Percentiles rank a stretch among this genome's conserved stretches.
Conservation (phyloP, 1,140 invertebrate genomes). For the Spodoptera frugiperda region DNA sequence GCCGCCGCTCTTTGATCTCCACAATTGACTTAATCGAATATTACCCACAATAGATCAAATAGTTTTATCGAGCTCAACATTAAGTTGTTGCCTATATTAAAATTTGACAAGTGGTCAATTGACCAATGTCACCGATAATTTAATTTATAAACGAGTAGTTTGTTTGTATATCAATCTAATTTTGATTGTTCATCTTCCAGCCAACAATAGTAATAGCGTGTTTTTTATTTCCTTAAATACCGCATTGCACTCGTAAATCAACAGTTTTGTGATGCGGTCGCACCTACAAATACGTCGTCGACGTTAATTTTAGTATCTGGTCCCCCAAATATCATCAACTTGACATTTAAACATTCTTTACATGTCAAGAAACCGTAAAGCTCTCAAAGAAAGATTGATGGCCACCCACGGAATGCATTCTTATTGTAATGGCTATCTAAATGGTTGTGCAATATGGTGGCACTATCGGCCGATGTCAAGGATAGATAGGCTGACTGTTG, state of each 20-base stretch:
- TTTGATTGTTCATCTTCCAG: neutral
- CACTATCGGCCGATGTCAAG: conserved; percentile 74
- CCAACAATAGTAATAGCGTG: neutral
- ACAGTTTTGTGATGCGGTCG: conserved; percentile 5
- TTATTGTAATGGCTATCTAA: conserved; percentile 77
- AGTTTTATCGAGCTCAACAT: conserved; percentile 55
- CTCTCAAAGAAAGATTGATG: conserved; percentile 57
- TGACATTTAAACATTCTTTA: conserved; percentile 48
- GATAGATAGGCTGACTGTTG: conserved; percentile 69
- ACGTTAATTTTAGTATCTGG: conserved; percentile 21
- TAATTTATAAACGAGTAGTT: neutral
- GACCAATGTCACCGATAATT: neutral
- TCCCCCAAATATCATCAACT: conserved; percentile 31
- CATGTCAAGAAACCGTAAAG: conserved; percentile 46
- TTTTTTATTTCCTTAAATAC: neutral
- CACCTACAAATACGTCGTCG: conserved; percentile 17
- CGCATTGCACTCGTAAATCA: neutral
- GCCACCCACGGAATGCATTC: conserved; percentile 72
- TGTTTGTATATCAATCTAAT: neutral
- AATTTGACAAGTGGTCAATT: conserved; percentile 25
- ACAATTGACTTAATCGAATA: conserved; percentile 77
- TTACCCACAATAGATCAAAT: conserved; percentile 64
- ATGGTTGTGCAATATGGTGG: conserved; percentile 74
- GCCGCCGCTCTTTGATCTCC: conserved; percentile 66
- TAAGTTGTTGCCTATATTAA: conserved; percentile 48